Base-by-base conservation (phyloP, 2,113 vertebrate species). In the Pongo pygmaeus region DNA sequence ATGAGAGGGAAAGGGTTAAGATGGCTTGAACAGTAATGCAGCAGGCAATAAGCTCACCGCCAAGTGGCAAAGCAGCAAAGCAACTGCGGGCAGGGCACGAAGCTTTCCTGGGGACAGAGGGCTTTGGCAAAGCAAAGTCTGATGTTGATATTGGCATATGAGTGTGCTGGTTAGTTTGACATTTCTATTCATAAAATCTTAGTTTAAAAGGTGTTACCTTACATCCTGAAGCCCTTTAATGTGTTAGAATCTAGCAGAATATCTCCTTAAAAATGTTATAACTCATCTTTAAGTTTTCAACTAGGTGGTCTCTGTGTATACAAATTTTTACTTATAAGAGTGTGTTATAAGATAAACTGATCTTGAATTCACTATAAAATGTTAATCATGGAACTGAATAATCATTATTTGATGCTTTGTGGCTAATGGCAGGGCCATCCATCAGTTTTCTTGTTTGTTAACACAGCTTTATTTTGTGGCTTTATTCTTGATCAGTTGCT, bases 351-450 rank as follows among this genome's bases (percentile, higher is more conserved):
- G 59, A 85, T 43, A 91, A 25, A 52, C 5, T 46, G 46, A 74
- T 72, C 52, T 89, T 48, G 27, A 93, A 32, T 75, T 95, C 95
- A 64, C 91, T 85, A 96, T 80, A 95, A 81, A 96, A 67, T n/a
- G 50, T 55, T 80, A 84, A 0, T 8, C 0, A 0, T 35, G 40
- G 84, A 77, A 80, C 8, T 46, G 13, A 95, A 57, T 84, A 2
- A 94, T 40, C 81, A 35, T 46, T 72, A 35, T 38, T 1, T 6
- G 52, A 25, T 46, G 72, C n/a, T 93, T 0, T 43, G 86, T 40
- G 61, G 84, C 48, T 86, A 93, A 46, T 52, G 61, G 59, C 1
- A 30, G 91, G 80, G 52, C n/a, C 2, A 8, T 10, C 50, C 16
- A 22, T 84, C 40, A 6, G 9, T 17, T 30, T 75, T 85, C 30